These are phyloP conservation scores for Erythrocebus patas DNA, from an alignment of 2,113 vertebrate species.

Conservation along the genomic window DNA sequence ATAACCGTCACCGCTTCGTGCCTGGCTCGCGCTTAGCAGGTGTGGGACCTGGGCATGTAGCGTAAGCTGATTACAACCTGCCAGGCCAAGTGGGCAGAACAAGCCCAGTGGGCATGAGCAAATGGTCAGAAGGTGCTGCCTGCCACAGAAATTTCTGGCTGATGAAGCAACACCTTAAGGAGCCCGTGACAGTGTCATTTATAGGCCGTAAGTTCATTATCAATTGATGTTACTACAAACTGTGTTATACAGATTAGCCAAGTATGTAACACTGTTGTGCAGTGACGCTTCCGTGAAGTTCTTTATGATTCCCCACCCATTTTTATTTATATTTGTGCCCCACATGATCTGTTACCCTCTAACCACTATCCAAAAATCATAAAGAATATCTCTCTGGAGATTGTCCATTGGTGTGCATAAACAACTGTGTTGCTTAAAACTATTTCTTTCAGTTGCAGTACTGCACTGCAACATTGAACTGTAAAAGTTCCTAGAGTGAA, in stretches of 20 bases:
- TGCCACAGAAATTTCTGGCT: too few species aligned
- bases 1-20: too few species aligned
- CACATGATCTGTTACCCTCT: background rate
- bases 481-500: slow-evolving; percentile 48
- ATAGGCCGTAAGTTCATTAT: background rate
- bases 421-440: slow-evolving; percentile 12
- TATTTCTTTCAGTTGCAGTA: slow-evolving; percentile 9
- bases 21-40: too few species aligned
- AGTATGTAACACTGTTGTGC: background rate
- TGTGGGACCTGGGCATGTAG: too few species aligned
- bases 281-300: background rate
- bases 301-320: background rate
- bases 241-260: background rate
- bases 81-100: too few species aligned
- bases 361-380: background rate
- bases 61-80: too few species aligned
- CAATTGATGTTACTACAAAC: background rate
- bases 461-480: background rate
- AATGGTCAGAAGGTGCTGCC: too few species aligned
- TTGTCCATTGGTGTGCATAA: background rate
- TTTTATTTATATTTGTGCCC: background rate
- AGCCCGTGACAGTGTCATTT: background rate
- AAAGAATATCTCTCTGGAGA: background rate
- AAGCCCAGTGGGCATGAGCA: too few species aligned
- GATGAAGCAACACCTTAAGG: too few species aligned